Base-by-base conservation (phyloP, 2,113 vertebrate genomes). In the Girardinichthys multiradiatus region DNA sequence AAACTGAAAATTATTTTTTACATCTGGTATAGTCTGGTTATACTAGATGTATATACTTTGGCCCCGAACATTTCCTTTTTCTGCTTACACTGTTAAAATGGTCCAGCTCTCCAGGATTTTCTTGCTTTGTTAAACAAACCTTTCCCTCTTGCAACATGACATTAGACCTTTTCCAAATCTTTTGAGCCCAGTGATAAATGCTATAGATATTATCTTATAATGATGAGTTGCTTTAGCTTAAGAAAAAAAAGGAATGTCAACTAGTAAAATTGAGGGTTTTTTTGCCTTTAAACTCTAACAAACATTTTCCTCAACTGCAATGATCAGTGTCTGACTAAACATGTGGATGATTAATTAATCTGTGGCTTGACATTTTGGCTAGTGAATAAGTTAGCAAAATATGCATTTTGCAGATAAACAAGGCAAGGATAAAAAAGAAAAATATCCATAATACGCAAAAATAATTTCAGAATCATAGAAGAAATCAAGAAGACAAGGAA, bases 221-320 rank as follows among this genome's bases (percentile, higher is more conserved):
- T 13, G 74, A 72, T 21, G 19, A 71, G 67, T 66, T 59, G 61
- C 54, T 26, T 76, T 77, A 70, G 29, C 80, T 82, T 74, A 2
- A 3, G 11, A 39, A 39, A 39, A 39, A 60, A 76, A 65, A 68
- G 9, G 75, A 82, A 84, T 76, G 68, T 69, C 66, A 82, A 28
- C 54, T 69, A 74, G 45, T 42, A 76, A 64, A 76, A 81, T 64
- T 24, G 77, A 74, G 76, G 76, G 66, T 42, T n/a, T 21, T 65
- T 4, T 21, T 64, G 9, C 33, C 64, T 27, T 29, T 72, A 39
- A 70, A 26, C 77, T 70, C 26, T 57, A 48, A 15, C 71, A 26
- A 1, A 2, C 51, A 15, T 4, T 42, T 42, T 42, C 39, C 15
- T 4, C 15, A 15, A 42, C 4, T 17, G 39, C 14, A 15, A 69